Conservation (phyloP, 2,797 vertebrate species). For the Coccyzus lansbergi region DNA sequence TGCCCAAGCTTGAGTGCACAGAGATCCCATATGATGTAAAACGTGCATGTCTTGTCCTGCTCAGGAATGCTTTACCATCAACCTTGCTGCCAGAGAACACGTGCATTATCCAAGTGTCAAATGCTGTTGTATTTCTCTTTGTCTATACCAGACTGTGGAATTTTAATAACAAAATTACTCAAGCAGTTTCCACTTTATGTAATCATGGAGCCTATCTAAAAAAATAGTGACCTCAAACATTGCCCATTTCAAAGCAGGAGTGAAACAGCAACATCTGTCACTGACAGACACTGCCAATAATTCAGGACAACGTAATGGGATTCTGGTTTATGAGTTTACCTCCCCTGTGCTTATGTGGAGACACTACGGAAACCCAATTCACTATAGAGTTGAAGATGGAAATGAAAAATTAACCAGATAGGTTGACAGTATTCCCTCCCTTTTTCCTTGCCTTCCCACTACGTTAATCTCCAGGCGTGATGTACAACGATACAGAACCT, state of each 20-base stretch:
- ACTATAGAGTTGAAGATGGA: not conserved
- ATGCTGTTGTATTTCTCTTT: not conserved
- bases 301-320: not conserved
- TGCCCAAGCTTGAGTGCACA: conserved; percentile 30
- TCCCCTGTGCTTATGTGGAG: accelerated
- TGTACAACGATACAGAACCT: not conserved
- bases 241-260: not conserved
- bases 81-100: not conserved
- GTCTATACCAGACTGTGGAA: not conserved
- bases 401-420: not conserved
- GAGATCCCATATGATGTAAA: conserved; percentile 1
- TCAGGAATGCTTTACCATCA: not conserved
- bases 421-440: not conserved
- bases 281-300: not conserved
- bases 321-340: not conserved
- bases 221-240: not conserved
- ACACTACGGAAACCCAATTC: not conserved
- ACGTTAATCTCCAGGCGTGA: not conserved
- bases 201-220: not conserved
- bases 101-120: not conserved
- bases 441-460: not conserved
- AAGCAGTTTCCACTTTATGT: not conserved
- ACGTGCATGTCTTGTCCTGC: conserved; percentile 38
- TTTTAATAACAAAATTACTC: not conserved
- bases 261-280: not conserved